These are phyloP conservation scores for Ceyx cyanopectus DNA, from an alignment of 2,113 vertebrate genomes.

Conservation along the genomic window DNA sequence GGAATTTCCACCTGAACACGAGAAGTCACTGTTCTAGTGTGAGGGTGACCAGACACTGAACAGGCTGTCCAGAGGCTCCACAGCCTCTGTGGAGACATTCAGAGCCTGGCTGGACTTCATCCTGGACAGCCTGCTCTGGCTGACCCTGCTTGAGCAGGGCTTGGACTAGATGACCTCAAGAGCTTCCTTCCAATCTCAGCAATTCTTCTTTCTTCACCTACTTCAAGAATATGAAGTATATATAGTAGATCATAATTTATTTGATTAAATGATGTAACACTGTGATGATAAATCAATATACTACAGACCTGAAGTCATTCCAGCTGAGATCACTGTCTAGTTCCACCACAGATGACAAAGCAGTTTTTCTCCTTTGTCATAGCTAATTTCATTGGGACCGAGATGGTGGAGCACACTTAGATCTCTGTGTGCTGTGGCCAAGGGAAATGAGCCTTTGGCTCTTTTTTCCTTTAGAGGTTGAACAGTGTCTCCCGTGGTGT, in stretches of 20 bases:
- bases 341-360: not conserved
- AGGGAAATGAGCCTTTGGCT: not conserved
- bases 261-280: not conserved
- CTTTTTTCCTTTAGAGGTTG: too few relatives aligned
- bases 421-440: not conserved
- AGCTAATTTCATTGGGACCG: not conserved
- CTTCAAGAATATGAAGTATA: not conserved
- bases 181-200: not conserved
- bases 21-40: not conserved
- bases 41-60: too few relatives aligned
- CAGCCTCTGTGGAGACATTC: not conserved
- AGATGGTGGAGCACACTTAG: accelerated
- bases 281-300: not conserved
- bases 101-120: not conserved
- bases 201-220: not conserved
- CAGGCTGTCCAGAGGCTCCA: not conserved
- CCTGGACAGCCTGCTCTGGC: not conserved
- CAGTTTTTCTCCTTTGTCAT: not conserved
- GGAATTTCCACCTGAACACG: not conserved
- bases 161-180: not conserved
- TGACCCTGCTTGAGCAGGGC: not conserved
- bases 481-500: not conserved
- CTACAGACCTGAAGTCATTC: not conserved
- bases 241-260: not conserved
- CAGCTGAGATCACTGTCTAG: not conserved